These are phyloP conservation scores for Rhinophrynus dorsalis DNA, from an alignment of 2,797 vertebrate species.

Conservation along the genomic window DNA sequence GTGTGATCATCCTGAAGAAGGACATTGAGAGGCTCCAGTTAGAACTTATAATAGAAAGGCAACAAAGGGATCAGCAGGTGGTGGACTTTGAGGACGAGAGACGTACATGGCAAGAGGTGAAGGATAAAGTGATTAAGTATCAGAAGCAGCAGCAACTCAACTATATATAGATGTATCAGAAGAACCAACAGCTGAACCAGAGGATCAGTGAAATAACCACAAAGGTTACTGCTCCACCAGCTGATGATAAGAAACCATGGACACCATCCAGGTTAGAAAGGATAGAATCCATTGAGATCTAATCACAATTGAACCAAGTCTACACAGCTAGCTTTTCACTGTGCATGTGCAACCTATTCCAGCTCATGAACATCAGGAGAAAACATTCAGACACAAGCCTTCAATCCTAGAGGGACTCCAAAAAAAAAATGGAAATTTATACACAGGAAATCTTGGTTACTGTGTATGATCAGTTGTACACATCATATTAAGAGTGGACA, in stretches of 20 bases:
- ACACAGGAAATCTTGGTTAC: too few relatives aligned
- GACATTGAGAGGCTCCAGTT: constrained; percentile 89
- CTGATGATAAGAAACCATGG: constrained; percentile 89
- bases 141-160: constrained; percentile 97
- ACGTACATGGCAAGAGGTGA: constrained; percentile 95
- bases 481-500: too few relatives aligned
- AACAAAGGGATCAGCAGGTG: constrained; percentile 90
- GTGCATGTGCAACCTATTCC: constrained; percentile 65
- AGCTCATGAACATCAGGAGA: constrained; percentile 60
- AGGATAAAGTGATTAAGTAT: constrained; percentile 95
- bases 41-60: constrained; percentile 83
- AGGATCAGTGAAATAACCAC: constrained; percentile 84
- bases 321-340: constrained; percentile 25
- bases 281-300: constrained; percentile 98
- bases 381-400: background rate
- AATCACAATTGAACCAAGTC: constrained; percentile 52
- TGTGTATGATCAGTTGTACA: too few relatives aligned
- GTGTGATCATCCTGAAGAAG: constrained; percentile 59
- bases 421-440: too few relatives aligned
- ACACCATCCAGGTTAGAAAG: constrained; percentile 91
- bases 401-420: background rate
- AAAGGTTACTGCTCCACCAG: constrained; percentile 74
- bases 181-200: constrained; percentile 93
- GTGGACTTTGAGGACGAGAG: constrained; percentile 92
- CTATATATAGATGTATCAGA: constrained; percentile 97